These are phyloP conservation scores for Nyleta sp. DNA, from an alignment of 2,888 invertebrate species.

Conservation along the genomic window DNA sequence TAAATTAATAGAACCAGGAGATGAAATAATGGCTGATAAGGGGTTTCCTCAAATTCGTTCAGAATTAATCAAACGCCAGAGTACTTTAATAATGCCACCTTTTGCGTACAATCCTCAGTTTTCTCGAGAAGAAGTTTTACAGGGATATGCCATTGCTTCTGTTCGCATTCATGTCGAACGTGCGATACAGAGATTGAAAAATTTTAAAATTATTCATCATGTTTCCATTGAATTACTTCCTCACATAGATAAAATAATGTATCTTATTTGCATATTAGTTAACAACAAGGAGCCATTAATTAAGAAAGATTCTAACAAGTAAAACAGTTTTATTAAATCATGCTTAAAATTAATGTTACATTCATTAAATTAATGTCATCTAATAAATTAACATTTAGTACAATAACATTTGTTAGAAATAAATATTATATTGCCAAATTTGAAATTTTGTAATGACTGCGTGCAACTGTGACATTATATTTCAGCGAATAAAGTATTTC, in stretches of 20 bases:
- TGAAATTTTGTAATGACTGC: no score
- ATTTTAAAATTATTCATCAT: conserved; percentile 56
- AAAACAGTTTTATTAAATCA: not conserved
- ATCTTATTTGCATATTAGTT: conserved; percentile 34
- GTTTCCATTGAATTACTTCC: conserved; percentile 27
- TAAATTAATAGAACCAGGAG: conserved; percentile 66
- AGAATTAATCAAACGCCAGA: conserved; percentile 41
- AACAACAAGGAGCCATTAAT: conserved; percentile 46
- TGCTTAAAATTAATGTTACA: no score
- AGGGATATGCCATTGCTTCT: conserved; percentile 60
- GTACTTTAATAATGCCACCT: conserved; percentile 66
- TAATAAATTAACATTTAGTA: no score
- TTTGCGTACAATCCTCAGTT: conserved; percentile 48
- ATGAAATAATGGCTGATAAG: conserved; percentile 47
- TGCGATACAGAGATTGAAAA: conserved; percentile 50
- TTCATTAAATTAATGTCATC: no score
- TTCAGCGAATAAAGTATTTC: conserved; percentile 8
- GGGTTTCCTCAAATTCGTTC: conserved; percentile 30
- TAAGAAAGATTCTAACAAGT: not conserved
- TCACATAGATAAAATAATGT: conserved; percentile 42
- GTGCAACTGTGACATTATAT: no score
- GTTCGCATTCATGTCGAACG: conserved; percentile 57
- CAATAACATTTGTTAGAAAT: no score
- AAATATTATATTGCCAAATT: no score
- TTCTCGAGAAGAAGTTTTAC: conserved; percentile 59